Conservation (phyloP, 2,888 invertebrate species). For the Chymomyza procnemis region DNA sequence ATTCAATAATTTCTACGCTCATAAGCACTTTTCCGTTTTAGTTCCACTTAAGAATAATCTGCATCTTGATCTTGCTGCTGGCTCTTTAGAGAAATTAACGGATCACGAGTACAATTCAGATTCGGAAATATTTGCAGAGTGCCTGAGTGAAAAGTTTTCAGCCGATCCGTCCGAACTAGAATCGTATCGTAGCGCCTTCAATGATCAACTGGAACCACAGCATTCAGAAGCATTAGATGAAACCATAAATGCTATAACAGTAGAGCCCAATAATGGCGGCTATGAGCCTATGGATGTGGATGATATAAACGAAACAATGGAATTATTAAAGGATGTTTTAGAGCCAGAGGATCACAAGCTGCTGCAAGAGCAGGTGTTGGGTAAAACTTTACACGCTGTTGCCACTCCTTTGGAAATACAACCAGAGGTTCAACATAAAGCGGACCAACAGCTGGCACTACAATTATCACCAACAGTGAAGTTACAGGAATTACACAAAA, state of each 20-base stretch:
- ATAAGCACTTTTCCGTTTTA: slow-evolving; percentile 8
- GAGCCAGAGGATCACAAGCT: slow-evolving; percentile 42
- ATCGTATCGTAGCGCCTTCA: slow-evolving; percentile 64
- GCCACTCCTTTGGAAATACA: not conserved
- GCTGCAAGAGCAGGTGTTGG: slow-evolving; percentile 40
- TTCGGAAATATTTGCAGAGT: slow-evolving; percentile 72
- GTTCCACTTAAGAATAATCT: slow-evolving; percentile 33
- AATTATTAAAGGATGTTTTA: slow-evolving; percentile 49
- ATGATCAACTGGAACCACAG: slow-evolving; percentile 44
- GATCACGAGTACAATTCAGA: slow-evolving; percentile 53
- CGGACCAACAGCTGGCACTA: not conserved
- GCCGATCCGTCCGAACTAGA: slow-evolving; percentile 58
- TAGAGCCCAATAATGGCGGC: slow-evolving; percentile 43
- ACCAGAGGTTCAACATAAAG: not conserved
- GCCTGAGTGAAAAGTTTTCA: slow-evolving; percentile 48
- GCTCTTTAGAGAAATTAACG: slow-evolving; percentile 20
- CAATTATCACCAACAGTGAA: not conserved
- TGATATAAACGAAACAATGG: slow-evolving; percentile 61
- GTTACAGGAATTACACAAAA: not conserved
- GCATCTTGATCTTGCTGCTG: not conserved
- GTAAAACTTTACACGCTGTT: not conserved
- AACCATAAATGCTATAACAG: slow-evolving; percentile 29
- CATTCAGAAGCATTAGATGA: slow-evolving; percentile 40
- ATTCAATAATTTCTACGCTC: not conserved
- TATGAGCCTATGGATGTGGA: slow-evolving; percentile 74